These are phyloP conservation scores for mouse (Mus musculus) DNA, from an alignment of 2,113 vertebrate genomes.

Conservation along the genomic window GRCm39 chr9:34916001-34916500, in stretches of 20 bases:
- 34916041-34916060: background rate
- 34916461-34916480: too few species aligned
- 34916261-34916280: constrained; percentile 78
- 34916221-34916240: background rate
- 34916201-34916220: background rate
- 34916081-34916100: background rate
- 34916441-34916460: too few species aligned
- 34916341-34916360: background rate
- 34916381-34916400: constrained; percentile 74
- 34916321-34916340: background rate
- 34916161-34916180: background rate
- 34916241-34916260: constrained; percentile 41
- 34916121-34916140: background rate
- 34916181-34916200: background rate
- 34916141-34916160: background rate
- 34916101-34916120: background rate
- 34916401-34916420: constrained; percentile 56
- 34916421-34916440: too few species aligned
- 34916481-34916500: too few species aligned
- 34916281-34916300: constrained; percentile 73
- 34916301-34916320: constrained; percentile 41
- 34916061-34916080: background rate
- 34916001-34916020: background rate
- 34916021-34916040: background rate
- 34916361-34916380: constrained; percentile 69